These are phyloP conservation scores for Halcyon senegalensis DNA, from an alignment of 2,113 vertebrate species.

Conservation along the genomic window DNA sequence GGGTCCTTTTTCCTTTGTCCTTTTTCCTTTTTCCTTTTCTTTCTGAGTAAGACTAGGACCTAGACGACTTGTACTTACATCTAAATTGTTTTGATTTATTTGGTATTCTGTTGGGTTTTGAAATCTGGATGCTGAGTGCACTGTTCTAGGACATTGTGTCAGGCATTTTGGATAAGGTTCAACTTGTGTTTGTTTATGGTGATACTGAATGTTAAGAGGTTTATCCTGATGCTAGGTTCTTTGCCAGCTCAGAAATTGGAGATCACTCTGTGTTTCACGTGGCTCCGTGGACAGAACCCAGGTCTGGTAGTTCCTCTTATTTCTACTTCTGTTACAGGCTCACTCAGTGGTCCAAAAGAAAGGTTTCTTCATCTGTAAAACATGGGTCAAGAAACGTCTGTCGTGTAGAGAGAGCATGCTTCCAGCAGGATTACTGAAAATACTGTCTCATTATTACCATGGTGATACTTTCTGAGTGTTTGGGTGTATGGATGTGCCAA, in stretches of 20 bases:
- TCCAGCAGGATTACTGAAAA: neutral
- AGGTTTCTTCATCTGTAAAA: neutral
- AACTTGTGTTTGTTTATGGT: neutral
- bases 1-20: no score
- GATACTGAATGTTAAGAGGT: constrained; percentile 13
- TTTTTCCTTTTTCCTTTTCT: no score
- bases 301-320: neutral
- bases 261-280: neutral
- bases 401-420: neutral
- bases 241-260: constrained; percentile 3
- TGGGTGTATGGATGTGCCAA: neutral
- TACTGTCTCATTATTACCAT: accelerated
- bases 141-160: neutral
- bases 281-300: neutral
- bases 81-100: neutral
- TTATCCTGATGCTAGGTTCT: constrained; percentile 8
- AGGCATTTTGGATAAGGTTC: neutral
- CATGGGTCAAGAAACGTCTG: neutral
- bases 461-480: neutral
- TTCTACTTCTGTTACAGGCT: neutral
- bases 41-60: neutral
- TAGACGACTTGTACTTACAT: neutral
- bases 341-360: neutral
- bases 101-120: neutral
- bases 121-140: neutral